Evolutionary conservation across 2,888 invertebrate species (phyloP).

Genomic region (Mallateleia sp.): DNA sequence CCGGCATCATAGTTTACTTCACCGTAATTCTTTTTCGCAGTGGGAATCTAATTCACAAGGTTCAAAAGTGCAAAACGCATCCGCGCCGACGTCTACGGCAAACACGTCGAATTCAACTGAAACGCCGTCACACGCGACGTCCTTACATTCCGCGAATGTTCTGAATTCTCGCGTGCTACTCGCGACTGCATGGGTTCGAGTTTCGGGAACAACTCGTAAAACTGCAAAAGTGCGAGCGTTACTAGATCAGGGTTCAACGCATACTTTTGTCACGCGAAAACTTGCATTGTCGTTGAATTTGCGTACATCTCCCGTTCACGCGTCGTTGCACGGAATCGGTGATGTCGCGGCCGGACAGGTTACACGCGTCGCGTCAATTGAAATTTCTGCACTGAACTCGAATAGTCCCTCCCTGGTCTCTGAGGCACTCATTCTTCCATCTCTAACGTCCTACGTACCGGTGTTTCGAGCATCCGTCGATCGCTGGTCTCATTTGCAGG

Average conservation of each 20-base stretch:
- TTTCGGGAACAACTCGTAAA: too few relatives aligned
- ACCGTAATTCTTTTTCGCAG: too few relatives aligned
- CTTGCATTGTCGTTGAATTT: neutral
- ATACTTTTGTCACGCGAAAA: neutral
- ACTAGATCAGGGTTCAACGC: neutral
- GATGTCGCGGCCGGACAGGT: neutral
- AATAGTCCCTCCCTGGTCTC: neutral
- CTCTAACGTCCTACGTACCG: neutral
- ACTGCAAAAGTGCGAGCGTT: neutral
- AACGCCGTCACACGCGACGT: too few relatives aligned
- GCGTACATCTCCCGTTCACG: neutral
- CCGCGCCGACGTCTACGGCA: too few relatives aligned
- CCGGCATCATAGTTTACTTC: too few relatives aligned
- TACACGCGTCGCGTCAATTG: neutral
- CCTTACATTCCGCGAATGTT: too few relatives aligned
- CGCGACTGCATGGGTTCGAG: too few relatives aligned
- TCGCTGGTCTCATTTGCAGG: constrained; percentile 40
- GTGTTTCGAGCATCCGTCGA: neutral
- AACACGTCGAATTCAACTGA: too few relatives aligned
- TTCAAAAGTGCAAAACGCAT: too few relatives aligned
- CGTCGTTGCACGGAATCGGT: neutral
- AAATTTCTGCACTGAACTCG: neutral
- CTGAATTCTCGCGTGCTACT: too few relatives aligned
- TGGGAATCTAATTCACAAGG: too few relatives aligned
- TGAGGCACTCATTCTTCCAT: neutral